Conservation (phyloP, 2,888 invertebrate genomes). For the Euplagia quadripunctaria region DNA sequence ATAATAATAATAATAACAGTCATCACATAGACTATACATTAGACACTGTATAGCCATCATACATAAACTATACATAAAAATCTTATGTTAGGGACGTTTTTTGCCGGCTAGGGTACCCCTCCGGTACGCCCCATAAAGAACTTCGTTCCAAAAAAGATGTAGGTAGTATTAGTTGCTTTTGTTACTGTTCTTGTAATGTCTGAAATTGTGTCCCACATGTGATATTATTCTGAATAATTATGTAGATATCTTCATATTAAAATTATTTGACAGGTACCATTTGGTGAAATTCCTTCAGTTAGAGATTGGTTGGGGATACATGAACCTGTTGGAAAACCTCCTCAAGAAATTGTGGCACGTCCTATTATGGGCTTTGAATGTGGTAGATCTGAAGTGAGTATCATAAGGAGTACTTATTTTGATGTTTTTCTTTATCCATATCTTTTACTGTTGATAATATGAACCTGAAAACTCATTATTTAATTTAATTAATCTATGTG, state of each 20-base stretch:
- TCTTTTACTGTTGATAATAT: no score
- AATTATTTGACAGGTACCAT: conserved; percentile 90
- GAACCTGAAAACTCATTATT: background rate
- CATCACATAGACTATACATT: no score
- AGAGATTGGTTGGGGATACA: conserved; percentile 92
- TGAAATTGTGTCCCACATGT: background rate
- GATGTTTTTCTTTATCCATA: background rate
- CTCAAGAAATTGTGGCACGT: conserved; percentile 89
- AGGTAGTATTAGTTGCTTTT: background rate
- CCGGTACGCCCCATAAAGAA: no score
- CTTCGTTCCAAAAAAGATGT: no score
- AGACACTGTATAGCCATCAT: no score
- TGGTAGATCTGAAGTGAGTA: conserved; percentile 72
- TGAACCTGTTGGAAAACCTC: conserved; percentile 91
- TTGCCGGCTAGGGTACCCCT: no score
- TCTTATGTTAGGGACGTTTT: no score
- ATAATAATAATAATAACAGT: no score
- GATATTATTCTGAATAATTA: background rate
- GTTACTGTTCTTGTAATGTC: background rate
- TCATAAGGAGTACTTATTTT: background rate
- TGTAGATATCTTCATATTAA: background rate
- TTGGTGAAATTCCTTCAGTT: conserved; percentile 94
- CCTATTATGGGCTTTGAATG: conserved; percentile 91
- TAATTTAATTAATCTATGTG: no score
- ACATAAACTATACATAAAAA: no score